Evolutionary conservation across 2,888 invertebrate species (phyloP).

Genomic region (Eilema depressum): DNA sequence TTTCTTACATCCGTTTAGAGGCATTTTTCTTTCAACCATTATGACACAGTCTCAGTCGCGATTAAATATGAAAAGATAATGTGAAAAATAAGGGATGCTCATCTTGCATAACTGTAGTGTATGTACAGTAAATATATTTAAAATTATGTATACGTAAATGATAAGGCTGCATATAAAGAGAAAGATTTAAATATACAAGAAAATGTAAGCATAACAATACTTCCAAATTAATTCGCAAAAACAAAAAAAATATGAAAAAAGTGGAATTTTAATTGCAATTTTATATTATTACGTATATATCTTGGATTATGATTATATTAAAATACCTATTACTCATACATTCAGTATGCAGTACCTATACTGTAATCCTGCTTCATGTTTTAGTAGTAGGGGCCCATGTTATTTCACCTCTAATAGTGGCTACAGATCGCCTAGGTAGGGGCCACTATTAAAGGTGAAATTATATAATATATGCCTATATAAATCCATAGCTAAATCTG

Average conservation of each 20-base stretch:
- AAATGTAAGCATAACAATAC: background rate
- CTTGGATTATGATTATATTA: background rate
- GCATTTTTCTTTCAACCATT: too few species aligned
- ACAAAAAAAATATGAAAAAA: background rate
- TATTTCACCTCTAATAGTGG: too few species aligned
- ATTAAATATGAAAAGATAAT: background rate
- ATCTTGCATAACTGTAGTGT: background rate
- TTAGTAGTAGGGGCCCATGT: too few species aligned
- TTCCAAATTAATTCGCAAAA: background rate
- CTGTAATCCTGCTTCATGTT: background rate
- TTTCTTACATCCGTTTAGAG: background rate
- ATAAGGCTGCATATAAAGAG: background rate
- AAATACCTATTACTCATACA: background rate
- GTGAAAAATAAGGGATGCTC: background rate
- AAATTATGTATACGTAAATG: slow-evolving; percentile 4
- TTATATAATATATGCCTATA: too few species aligned
- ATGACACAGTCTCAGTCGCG: too few species aligned
- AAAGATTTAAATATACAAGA: background rate
- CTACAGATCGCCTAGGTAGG: background rate
- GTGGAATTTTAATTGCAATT: background rate
- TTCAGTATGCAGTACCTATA: background rate
- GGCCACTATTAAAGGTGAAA: too few species aligned
- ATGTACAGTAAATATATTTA: background rate
- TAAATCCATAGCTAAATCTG: background rate
- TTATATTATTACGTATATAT: background rate